Conservation (phyloP, 2,797 vertebrate genomes). For the Lagocephalus sceleratus region DNA sequence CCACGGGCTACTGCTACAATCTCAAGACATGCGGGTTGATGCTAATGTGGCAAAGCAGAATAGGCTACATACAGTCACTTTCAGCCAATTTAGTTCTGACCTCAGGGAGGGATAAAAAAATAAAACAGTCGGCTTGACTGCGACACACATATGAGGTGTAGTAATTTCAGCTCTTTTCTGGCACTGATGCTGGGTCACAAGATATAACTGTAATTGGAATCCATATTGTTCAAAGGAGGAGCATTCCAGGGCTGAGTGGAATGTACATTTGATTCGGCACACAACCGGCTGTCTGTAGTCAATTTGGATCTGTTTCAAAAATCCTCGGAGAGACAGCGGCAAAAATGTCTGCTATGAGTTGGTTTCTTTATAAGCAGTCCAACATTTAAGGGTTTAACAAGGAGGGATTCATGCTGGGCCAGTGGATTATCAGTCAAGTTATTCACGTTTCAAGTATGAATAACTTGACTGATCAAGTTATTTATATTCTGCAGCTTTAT, state of each 20-base stretch:
- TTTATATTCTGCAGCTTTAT: neutral
- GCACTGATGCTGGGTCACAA: constrained; percentile 22
- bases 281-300: constrained; percentile 15
- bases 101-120: constrained; percentile 28
- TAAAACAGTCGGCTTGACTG: constrained; percentile 10
- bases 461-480: no score
- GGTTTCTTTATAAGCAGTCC: no score
- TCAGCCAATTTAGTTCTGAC: constrained; percentile 36
- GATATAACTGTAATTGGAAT: constrained; percentile 42
- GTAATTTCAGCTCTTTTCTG: constrained; percentile 31
- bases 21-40: constrained; percentile 9
- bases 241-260: constrained; percentile 12
- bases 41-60: constrained; percentile 10
- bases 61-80: constrained; percentile 14
- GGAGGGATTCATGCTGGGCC: no score
- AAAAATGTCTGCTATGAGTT: neutral
- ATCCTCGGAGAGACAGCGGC: no score
- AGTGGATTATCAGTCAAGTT: no score
- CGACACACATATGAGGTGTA: constrained; percentile 21
- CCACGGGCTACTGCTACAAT: constrained; percentile 1
- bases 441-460: no score
- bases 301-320: constrained; percentile 4
- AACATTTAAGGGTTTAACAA: no score
- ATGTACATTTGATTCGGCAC: constrained; percentile 17
- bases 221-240: constrained; percentile 20